phyloP scores from a whole-genome alignment of 2,888 invertebrate species.

The Atherix ibis region DNA sequence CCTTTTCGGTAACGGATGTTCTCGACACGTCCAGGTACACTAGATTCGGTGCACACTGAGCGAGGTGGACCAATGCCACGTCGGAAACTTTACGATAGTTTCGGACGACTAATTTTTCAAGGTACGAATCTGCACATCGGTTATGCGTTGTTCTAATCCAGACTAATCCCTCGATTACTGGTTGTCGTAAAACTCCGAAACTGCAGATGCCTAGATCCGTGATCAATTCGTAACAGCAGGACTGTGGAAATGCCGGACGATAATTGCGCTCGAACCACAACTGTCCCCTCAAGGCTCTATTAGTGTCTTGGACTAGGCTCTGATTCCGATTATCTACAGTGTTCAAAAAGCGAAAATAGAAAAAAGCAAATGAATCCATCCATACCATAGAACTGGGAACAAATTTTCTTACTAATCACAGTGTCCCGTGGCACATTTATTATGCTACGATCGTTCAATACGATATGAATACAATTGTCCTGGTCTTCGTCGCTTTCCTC shows the following conservation, averaged over 20 bases:
- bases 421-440: conserved; percentile 6
- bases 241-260: conserved; percentile 9
- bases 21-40: conserved; percentile 47
- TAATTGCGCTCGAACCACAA: conserved; percentile 10
- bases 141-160: conserved; percentile 28
- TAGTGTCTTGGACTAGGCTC: no score
- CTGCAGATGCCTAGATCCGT: conserved; percentile 29
- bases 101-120: conserved; percentile 37
- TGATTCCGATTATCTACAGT: no score
- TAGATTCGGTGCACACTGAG: conserved; percentile 42
- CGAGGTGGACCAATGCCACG: conserved; percentile 42
- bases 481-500: conserved; percentile 4
- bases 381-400: no score
- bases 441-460: conserved; percentile 8
- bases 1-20: conserved; percentile 44
- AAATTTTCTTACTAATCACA: no score
- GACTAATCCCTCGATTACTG: conserved; percentile 26
- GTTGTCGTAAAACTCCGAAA: conserved; percentile 26
- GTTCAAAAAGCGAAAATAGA: no score
- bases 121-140: conserved; percentile 32
- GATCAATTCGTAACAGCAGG: conserved; percentile 14
- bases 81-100: conserved; percentile 49
- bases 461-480: conserved; percentile 8
- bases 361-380: no score
- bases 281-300: no score